Conservation (phyloP, 2,797 vertebrate genomes). For the Gymnothorax reevesii region DNA sequence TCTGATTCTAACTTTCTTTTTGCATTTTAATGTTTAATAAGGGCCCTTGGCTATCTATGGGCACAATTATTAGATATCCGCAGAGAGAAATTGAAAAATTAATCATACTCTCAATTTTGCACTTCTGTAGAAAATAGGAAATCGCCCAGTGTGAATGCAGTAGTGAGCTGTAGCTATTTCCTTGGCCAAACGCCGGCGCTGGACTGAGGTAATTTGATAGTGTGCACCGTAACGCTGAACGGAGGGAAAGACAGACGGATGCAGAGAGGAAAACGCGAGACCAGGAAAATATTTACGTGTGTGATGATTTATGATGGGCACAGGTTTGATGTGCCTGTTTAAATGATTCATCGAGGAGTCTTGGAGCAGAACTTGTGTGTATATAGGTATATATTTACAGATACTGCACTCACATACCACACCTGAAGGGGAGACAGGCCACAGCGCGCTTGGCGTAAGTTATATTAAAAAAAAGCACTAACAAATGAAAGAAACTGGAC, state of each 20-base stretch:
- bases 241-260: conserved; percentile 55
- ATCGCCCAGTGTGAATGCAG: conserved; percentile 68
- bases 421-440: background rate
- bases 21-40: conserved; percentile 97
- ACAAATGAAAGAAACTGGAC: conserved; percentile 20
- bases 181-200: background rate
- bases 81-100: conserved; percentile 98
- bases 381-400: background rate
- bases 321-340: conserved; percentile 47
- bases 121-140: conserved; percentile 80
- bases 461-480: background rate
- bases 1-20: conserved; percentile 88
- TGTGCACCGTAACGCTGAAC: background rate
- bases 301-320: conserved; percentile 44
- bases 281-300: conserved; percentile 64
- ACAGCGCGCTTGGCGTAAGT: background rate
- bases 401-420: background rate
- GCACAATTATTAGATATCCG: conserved; percentile 96
- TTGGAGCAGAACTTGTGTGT: background rate
- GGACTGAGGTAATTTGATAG: conserved; percentile 4
- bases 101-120: conserved; percentile 90
- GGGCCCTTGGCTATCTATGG: conserved; percentile 87
- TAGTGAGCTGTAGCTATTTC: conserved; percentile 59
- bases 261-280: conserved; percentile 50
- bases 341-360: conserved; percentile 30